phyloP scores from a whole-genome alignment of 2,113 vertebrate species.

The Clarias batrachus region DNA sequence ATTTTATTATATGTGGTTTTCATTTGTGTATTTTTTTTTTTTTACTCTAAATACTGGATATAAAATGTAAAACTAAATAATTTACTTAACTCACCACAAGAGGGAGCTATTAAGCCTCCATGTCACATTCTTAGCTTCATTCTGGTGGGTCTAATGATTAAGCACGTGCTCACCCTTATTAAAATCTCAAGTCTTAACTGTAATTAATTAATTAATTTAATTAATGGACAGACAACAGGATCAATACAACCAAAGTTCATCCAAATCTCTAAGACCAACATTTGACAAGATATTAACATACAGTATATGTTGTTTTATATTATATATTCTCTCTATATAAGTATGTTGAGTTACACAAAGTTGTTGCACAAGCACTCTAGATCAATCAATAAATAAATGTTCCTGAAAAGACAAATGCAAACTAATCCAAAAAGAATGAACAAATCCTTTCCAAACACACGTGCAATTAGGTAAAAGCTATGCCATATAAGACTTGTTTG shows the following conservation, averaged over 20 bases:
- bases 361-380: not conserved
- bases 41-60: not conserved
- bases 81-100: conserved; percentile 26
- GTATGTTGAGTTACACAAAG: not conserved
- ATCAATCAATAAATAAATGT: not conserved
- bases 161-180: not conserved
- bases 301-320: no score
- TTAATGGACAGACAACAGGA: not conserved
- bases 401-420: not conserved
- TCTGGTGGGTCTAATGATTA: not conserved
- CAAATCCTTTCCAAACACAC: not conserved
- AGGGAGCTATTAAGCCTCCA: conserved; percentile 35
- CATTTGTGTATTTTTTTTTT: not conserved
- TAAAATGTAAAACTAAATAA: not conserved
- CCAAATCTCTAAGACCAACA: not conserved
- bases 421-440: not conserved
- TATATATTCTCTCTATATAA: not conserved
- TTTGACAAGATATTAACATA: not conserved
- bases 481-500: not conserved
- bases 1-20: no score
- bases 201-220: no score
- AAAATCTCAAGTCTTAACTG: not conserved
- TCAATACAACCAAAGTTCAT: no score
- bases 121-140: not conserved
- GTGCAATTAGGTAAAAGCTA: not conserved